Percentiles rank a stretch among this genome's conserved stretches.
These are phyloP conservation scores for Lucilia sericata DNA, from an alignment of 1,140 invertebrate genomes.

Conservation along the genomic window DNA sequence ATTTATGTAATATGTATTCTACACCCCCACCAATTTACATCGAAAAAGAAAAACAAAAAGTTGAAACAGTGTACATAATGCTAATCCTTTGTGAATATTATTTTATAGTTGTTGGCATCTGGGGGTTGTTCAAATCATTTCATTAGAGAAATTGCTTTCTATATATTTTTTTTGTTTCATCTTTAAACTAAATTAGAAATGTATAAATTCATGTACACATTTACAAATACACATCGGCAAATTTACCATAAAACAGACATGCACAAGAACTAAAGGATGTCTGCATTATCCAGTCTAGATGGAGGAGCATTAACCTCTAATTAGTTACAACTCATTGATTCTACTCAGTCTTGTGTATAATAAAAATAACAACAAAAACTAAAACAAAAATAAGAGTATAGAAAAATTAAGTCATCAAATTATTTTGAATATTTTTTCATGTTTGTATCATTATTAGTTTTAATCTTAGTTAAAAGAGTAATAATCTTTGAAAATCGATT, in stretches of 20 bases:
- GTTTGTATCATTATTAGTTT: conserved; percentile 4
- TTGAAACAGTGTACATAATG: too few relatives aligned
- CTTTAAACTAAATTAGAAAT: conserved; percentile 6
- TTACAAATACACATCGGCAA: too few relatives aligned
- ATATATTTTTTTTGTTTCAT: neutral
- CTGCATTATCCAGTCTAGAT: neutral
- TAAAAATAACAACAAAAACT: conserved; percentile 14
- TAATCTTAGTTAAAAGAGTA: neutral
- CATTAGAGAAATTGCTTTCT: neutral
- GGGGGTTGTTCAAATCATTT: neutral
- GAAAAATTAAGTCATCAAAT: neutral
- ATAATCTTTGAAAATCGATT: too few relatives aligned
- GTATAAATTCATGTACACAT: neutral
- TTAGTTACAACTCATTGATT: conserved; percentile 40
- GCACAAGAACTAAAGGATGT: neutral
- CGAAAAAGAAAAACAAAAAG: too few relatives aligned
- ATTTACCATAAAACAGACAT: neutral
- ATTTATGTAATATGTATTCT: too few relatives aligned
- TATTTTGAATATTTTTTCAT: conserved; percentile 10
- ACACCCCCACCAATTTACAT: too few relatives aligned
- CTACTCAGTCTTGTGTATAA: conserved; percentile 19
- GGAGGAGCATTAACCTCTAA: conserved; percentile 35
- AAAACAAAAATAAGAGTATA: neutral
- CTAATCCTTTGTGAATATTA: conserved; percentile 1
- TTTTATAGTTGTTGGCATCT: neutral